Evolutionary conservation across 2,888 invertebrate genomes (phyloP).

Genomic region (Diarsia brunnea): DNA sequence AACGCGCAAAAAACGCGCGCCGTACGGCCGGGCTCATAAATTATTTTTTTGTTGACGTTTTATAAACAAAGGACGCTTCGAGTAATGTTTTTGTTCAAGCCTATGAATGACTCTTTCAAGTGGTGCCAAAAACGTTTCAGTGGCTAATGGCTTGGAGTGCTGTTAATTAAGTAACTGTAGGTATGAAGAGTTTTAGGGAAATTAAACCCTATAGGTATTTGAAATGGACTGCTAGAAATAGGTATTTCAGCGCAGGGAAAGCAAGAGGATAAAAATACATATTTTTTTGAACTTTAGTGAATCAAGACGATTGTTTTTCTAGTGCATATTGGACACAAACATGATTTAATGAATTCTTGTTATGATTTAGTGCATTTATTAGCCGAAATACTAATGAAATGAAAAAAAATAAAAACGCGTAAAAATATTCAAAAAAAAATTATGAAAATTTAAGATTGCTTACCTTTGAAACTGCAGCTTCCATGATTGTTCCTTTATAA

Average conservation of each 20-base stretch:
- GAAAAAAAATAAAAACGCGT: background rate
- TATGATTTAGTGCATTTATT: background rate
- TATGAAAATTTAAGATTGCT: conserved; percentile 14
- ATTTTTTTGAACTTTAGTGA: background rate
- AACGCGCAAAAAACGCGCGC: too few species aligned
- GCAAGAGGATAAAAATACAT: background rate
- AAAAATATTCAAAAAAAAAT: conserved; percentile 15
- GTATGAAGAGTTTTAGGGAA: background rate
- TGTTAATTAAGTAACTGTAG: background rate
- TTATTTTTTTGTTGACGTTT: too few species aligned
- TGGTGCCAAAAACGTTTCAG: too few species aligned
- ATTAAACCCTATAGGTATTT: background rate
- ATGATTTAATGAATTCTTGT: background rate
- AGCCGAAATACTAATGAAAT: background rate
- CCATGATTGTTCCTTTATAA: conserved; percentile 66
- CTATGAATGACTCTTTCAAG: too few species aligned
- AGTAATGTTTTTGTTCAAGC: too few species aligned
- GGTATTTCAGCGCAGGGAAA: conserved; percentile 9
- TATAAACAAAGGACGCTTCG: too few species aligned
- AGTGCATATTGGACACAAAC: background rate
- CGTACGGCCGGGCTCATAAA: too few species aligned
- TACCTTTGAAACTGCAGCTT: conserved; percentile 73
- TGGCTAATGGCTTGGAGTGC: background rate
- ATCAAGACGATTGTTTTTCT: background rate
- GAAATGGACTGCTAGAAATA: background rate